A percentile compares a stretch with the other conserved stretches of the same genome.
Evolutionary conservation across 2,888 invertebrate genomes (phyloP).

Genomic region (Sinopyrophorus schimmeli): DNA sequence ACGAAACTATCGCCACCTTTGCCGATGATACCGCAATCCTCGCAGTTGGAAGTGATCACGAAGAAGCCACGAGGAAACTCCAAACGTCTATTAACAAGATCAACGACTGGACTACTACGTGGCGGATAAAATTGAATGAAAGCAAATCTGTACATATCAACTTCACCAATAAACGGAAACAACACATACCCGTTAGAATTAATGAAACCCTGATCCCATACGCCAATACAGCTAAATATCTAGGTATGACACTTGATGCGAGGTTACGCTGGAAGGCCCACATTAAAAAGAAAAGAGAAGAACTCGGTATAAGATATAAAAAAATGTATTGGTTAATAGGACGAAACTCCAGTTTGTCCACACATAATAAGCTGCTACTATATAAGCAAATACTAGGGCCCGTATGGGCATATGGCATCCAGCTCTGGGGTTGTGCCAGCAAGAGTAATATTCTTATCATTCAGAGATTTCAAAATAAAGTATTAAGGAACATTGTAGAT

Average conservation of each 20-base stretch:
- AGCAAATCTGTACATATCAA: slow-evolving; percentile 37
- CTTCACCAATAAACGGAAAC: slow-evolving; percentile 34
- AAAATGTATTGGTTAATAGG: slow-evolving; percentile 18
- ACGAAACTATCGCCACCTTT: slow-evolving; percentile 30
- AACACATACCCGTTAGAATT: slow-evolving; percentile 15
- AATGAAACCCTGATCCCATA: slow-evolving; percentile 24
- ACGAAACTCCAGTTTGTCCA: too few species aligned
- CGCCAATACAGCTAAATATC: slow-evolving; percentile 20
- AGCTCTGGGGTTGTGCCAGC: slow-evolving; percentile 17
- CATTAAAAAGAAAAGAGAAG: slow-evolving; percentile 29
- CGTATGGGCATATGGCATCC: slow-evolving; percentile 24
- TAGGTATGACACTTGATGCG: slow-evolving; percentile 20
- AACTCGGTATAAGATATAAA: slow-evolving; percentile 28
- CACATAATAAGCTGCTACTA: too few species aligned
- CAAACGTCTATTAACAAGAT: slow-evolving; percentile 31
- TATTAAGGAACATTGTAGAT: slow-evolving; percentile 8
- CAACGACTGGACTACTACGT: slow-evolving; percentile 32
- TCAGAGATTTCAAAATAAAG: slow-evolving; percentile 12
- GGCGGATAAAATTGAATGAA: slow-evolving; percentile 37
- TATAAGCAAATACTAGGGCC: too few species aligned
- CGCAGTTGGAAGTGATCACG: slow-evolving; percentile 9
- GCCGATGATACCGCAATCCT: slow-evolving; percentile 34
- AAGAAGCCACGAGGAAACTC: slow-evolving; percentile 14
- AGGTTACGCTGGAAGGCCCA: slow-evolving; percentile 33
- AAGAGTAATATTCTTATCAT: slow-evolving; percentile 3